Conservation (phyloP, 1,140 invertebrate genomes). For the Ceratosolen solmsi region DNA sequence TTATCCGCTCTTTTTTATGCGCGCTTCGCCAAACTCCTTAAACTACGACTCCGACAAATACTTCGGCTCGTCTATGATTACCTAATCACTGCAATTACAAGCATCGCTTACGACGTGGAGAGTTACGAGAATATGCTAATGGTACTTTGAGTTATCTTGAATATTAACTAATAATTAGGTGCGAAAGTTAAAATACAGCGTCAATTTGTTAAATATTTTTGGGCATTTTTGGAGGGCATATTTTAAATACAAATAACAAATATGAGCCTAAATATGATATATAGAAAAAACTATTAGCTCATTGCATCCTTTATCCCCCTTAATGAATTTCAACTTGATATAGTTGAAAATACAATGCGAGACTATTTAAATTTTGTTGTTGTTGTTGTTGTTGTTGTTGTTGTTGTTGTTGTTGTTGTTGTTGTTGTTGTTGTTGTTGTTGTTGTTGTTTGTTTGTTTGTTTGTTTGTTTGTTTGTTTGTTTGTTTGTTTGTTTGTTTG, state of each 20-base stretch:
- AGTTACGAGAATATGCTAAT: neutral
- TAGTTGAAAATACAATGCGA: neutral
- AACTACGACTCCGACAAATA: neutral
- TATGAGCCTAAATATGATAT: too few relatives aligned
- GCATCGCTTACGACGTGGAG: neutral
- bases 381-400: too few relatives aligned
- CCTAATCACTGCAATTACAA: constrained; percentile 22
- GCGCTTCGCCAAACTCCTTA: neutral
- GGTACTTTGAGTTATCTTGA: neutral
- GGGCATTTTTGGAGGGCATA: neutral
- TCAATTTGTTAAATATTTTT: neutral
- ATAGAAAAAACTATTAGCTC: too few relatives aligned
- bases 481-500: too few relatives aligned
- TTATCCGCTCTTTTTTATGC: neutral
- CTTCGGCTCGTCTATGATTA: neutral
- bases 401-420: too few relatives aligned
- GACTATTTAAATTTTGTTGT: neutral
- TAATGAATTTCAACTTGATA: constrained; percentile 11
- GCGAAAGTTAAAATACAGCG: too few relatives aligned
- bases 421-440: too few relatives aligned
- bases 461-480: too few relatives aligned
- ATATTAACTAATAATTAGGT: neutral
- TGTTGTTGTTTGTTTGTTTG: too few relatives aligned
- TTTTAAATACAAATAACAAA: neutral
- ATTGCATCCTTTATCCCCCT: neutral